Conservation (phyloP, 2,113 vertebrate genomes). For the Xyliphius kryptos region DNA sequence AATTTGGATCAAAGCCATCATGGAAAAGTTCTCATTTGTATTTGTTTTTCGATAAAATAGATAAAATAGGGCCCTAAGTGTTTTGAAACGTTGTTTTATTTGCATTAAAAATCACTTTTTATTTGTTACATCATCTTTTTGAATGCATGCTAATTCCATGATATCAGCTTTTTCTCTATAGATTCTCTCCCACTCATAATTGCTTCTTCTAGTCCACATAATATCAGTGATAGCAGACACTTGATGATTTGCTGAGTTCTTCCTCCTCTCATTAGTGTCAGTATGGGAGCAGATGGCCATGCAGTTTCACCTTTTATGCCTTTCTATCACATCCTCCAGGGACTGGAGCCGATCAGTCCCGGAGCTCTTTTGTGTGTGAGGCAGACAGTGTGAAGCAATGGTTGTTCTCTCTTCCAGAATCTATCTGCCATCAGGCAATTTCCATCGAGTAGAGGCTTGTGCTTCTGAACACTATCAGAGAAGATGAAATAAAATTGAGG, state of each 20-base stretch:
- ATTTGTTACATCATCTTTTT: not conserved
- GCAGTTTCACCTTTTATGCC: not conserved
- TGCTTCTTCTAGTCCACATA: not conserved
- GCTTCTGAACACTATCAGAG: not conserved
- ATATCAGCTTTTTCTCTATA: too few species aligned
- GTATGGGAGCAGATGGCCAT: not conserved
- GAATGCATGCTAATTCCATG: not conserved
- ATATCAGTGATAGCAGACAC: not conserved
- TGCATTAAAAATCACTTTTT: too few species aligned
- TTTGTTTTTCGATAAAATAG: too few species aligned
- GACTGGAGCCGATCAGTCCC: not conserved
- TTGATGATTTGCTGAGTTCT: constrained; percentile 3
- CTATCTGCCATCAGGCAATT: not conserved
- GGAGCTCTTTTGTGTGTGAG: not conserved
- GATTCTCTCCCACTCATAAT: too few species aligned
- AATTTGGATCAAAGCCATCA: too few species aligned
- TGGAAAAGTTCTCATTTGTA: too few species aligned
- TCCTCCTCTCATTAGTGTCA: constrained; percentile 3
- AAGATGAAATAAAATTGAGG: not conserved
- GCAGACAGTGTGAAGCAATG: not conserved
- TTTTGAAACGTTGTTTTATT: too few species aligned
- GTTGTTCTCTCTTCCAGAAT: constrained; percentile 10
- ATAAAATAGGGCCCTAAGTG: too few species aligned
- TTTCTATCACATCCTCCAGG: not conserved
- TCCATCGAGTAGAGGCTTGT: not conserved